These are phyloP conservation scores for Trilocha varians DNA, from an alignment of 2,888 invertebrate genomes.

Conservation along the genomic window DNA sequence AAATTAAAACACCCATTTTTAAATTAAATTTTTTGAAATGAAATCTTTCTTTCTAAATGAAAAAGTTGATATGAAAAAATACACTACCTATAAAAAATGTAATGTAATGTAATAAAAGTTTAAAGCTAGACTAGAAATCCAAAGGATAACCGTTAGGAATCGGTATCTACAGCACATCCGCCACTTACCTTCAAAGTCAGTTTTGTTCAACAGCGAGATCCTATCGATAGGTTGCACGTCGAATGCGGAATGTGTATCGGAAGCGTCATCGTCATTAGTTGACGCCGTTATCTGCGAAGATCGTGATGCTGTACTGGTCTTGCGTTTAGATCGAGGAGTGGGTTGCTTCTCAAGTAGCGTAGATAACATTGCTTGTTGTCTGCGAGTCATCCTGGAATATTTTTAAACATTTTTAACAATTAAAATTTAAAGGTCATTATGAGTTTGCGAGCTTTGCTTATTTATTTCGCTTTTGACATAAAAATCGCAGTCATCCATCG, in stretches of 20 bases:
- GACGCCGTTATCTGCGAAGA: constrained; percentile 14
- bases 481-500: too few relatives aligned
- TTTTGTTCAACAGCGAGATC: constrained; percentile 56
- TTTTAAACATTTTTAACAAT: neutral
- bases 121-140: too few relatives aligned
- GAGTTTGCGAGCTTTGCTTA: neutral
- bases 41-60: too few relatives aligned
- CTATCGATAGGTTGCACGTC: constrained; percentile 57
- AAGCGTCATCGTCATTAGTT: constrained; percentile 24
- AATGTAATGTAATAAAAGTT: too few relatives aligned
- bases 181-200: constrained; percentile 57
- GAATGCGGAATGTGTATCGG: constrained; percentile 22
- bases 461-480: too few relatives aligned
- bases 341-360: constrained; percentile 26
- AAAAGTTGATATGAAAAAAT: too few relatives aligned
- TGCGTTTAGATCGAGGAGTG: constrained; percentile 10
- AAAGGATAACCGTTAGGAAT: too few relatives aligned
- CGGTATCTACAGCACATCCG: too few relatives aligned
- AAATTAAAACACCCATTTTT: too few relatives aligned
- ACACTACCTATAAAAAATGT: too few relatives aligned
- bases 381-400: constrained; percentile 52
- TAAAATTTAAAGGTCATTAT: neutral
- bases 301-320: constrained; percentile 14
- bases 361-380: constrained; percentile 55
- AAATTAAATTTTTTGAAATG: too few relatives aligned